Evolutionary conservation across 37 sponge, comb jelly and placozoan species (phyloP).

Genomic region (Petrosia ficiformis): DNA sequence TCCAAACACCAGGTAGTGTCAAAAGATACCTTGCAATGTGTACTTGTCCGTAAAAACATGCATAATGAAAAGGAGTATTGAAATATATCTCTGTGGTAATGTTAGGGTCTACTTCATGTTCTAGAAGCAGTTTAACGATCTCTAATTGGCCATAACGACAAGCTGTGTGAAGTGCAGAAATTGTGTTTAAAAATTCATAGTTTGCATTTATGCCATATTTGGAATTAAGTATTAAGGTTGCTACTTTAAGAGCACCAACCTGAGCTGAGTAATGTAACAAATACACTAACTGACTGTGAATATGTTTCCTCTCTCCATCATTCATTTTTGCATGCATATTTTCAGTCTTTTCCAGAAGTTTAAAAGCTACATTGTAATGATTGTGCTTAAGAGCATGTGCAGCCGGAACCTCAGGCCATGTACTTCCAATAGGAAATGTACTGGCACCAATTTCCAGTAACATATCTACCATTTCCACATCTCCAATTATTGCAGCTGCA

Average conservation of each 20-base stretch:
- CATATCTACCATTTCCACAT: constrained; percentile 30
- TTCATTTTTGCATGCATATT: constrained; percentile 2
- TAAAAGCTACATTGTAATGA: constrained; percentile 20
- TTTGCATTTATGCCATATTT: constrained; percentile 26
- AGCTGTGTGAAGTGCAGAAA: constrained; percentile 54
- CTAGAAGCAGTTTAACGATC: constrained; percentile 37
- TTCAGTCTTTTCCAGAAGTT: constrained; percentile 27
- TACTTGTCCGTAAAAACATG: constrained; percentile 55
- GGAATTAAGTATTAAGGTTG: constrained; percentile 30
- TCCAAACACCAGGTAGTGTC: neutral
- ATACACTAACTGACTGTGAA: constrained; percentile 40
- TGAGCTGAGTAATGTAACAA: constrained; percentile 39
- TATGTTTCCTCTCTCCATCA: constrained; percentile 28
- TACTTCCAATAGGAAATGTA: constrained; percentile 36
- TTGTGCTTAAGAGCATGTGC: constrained; percentile 28
- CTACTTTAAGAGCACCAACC: constrained; percentile 22
- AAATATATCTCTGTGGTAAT: constrained; percentile 24
- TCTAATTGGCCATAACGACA: constrained; percentile 31
- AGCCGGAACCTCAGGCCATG: constrained; percentile 50
- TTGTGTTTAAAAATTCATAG: constrained; percentile 16
- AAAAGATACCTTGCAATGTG: constrained; percentile 35
- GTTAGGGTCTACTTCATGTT: constrained; percentile 21
- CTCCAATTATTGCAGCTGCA: constrained; percentile 52
- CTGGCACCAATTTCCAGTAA: constrained; percentile 51
- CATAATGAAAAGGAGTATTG: constrained; percentile 74